Percentiles rank a stretch among this genome's conserved stretches.
Evolutionary conservation across 2,113 vertebrate species (phyloP).

Genomic region (Oreochromis niloticus): DNA sequence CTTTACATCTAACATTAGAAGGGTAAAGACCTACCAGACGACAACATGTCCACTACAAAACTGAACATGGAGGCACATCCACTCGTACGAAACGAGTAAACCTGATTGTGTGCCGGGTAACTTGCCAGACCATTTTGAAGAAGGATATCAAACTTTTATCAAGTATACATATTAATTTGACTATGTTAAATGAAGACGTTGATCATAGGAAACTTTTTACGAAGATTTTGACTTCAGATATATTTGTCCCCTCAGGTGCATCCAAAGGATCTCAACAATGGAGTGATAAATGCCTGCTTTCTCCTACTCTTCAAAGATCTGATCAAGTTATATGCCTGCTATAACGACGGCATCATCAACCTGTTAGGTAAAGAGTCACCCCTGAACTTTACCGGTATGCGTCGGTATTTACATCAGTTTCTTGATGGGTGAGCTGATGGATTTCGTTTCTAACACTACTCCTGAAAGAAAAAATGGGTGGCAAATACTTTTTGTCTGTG

Average conservation of each 20-base stretch:
- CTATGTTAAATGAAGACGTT: background rate
- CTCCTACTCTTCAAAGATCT: constrained; percentile 98
- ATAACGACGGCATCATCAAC: constrained; percentile 98
- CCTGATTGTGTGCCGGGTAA: background rate
- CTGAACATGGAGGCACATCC: background rate
- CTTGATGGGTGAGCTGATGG: background rate
- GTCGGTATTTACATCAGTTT: background rate
- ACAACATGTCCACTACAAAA: background rate
- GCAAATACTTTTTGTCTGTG: background rate
- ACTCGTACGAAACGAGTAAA: background rate
- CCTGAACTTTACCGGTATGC: background rate
- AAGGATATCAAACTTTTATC: background rate
- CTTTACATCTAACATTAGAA: background rate
- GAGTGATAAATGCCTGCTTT: constrained; percentile 94
- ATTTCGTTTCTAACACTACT: background rate
- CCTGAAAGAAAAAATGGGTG: background rate
- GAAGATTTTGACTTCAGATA: background rate
- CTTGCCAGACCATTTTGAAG: background rate
- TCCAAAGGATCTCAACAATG: constrained; percentile 89
- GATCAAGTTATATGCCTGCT: constrained; percentile 97
- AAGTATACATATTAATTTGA: background rate
- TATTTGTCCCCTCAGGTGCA: constrained; percentile 77
- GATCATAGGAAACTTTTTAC: background rate
- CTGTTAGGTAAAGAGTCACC: constrained; percentile 81
- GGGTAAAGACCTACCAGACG: background rate